Percentiles rank a stretch among this genome's conserved stretches.
phyloP scores from a whole-genome alignment of 2,797 vertebrate genomes.

The Lemur catta region DNA sequence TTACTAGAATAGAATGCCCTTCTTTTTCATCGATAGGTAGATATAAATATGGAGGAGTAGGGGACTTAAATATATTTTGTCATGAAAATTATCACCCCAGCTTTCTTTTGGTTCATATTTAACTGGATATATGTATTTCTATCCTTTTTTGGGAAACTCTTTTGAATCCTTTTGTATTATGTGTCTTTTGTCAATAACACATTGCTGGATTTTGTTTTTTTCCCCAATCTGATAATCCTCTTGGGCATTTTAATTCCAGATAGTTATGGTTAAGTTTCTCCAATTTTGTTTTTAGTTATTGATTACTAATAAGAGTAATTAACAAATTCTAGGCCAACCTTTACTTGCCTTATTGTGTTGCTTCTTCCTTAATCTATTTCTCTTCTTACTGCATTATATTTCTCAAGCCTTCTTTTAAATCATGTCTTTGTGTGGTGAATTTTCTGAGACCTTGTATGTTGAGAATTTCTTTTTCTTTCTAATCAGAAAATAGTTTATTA shows the following conservation, averaged over 20 bases:
- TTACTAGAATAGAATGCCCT: not conserved
- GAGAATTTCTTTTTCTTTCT: conserved; percentile 8
- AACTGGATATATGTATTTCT: not conserved
- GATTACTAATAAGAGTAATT: not conserved
- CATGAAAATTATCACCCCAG: not conserved
- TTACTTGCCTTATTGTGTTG: not conserved
- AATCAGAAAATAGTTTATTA: not conserved
- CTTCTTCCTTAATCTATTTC: conserved; percentile 7
- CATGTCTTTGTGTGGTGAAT: not conserved
- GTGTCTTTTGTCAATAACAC: not conserved
- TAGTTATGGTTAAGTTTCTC: not conserved
- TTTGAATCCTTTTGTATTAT: not conserved
- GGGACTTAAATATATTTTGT: not conserved
- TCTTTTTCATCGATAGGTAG: not conserved
- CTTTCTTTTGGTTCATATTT: conserved; percentile 27
- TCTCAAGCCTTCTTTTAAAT: not conserved
- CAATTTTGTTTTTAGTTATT: not conserved
- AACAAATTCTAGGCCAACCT: not conserved
- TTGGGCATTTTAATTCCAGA: not conserved
- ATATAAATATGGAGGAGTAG: not conserved
- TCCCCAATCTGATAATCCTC: not conserved
- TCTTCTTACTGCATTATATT: not conserved
- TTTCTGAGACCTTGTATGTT: not conserved
- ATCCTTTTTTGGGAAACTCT: not conserved
- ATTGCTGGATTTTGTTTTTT: conserved; percentile 9